Percentiles rank a stretch among this genome's conserved stretches.
Evolutionary conservation across 2,113 vertebrate species (phyloP).

Genomic region (Cebus imitator): DNA sequence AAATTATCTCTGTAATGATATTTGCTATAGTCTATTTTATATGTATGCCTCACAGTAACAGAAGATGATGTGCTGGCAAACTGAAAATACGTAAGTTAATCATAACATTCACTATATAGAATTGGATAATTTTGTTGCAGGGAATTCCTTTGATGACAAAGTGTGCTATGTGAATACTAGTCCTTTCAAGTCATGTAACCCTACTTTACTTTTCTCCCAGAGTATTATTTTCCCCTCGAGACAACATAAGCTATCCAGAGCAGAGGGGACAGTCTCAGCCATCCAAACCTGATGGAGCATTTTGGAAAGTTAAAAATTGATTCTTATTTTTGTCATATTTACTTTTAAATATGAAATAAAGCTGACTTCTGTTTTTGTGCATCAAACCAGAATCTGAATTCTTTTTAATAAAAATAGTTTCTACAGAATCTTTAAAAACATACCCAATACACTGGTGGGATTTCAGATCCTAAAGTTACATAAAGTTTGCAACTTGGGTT

Average conservation of each 20-base stretch:
- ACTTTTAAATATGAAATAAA: slow-evolving; percentile 57
- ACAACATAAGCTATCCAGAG: slow-evolving; percentile 25
- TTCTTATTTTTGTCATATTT: neutral
- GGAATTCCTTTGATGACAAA: slow-evolving; percentile 37
- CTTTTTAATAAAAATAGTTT: slow-evolving; percentile 26
- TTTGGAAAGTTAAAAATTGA: neutral
- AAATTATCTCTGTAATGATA: slow-evolving; percentile 31
- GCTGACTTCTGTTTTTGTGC: neutral
- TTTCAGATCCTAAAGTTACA: neutral
- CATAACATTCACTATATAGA: neutral
- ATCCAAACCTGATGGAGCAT: neutral
- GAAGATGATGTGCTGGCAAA: neutral
- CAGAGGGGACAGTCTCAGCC: slow-evolving; percentile 36
- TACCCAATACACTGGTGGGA: neutral
- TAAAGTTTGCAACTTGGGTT: neutral
- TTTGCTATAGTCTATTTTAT: neutral
- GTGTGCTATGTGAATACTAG: neutral
- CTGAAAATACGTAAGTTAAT: neutral
- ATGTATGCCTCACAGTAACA: neutral
- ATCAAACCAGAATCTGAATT: slow-evolving; percentile 51
- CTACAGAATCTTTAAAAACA: neutral
- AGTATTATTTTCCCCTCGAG: slow-evolving; percentile 2
- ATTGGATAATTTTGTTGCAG: neutral
- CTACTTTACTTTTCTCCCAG: slow-evolving; percentile 40
- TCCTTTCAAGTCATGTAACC: slow-evolving; percentile 9